Conservation (phyloP, 2,797 vertebrate species). For the Bovichtus variegatus region DNA sequence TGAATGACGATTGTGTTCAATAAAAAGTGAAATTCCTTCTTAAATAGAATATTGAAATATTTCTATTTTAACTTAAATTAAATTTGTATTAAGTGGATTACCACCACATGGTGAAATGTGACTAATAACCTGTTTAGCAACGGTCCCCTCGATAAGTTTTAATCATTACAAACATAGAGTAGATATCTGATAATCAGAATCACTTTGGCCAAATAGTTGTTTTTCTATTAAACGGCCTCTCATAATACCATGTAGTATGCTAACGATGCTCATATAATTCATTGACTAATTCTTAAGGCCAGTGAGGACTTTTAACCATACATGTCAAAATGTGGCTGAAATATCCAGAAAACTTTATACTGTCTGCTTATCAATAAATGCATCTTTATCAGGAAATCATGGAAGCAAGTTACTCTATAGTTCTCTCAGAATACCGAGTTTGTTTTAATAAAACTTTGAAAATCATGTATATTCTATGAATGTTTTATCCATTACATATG, state of each 20-base stretch:
- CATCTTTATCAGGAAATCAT: constrained; percentile 8
- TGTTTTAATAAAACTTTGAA: constrained; percentile 41
- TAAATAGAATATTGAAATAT: constrained; percentile 45
- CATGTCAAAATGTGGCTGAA: constrained; percentile 22
- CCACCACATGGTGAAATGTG: constrained; percentile 16
- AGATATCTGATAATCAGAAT: background rate
- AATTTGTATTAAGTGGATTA: constrained; percentile 25
- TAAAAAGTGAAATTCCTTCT: constrained; percentile 55
- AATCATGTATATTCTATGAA: constrained; percentile 46
- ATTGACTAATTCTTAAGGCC: constrained; percentile 9
- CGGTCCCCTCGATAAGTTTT: constrained; percentile 29
- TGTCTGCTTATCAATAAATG: background rate
- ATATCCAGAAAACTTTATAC: constrained; percentile 23
- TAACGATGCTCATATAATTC: constrained; percentile 12
- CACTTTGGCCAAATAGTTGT: background rate
- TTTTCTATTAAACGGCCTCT: constrained; percentile 18
- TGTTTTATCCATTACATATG: constrained; percentile 30
- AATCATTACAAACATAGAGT: constrained; percentile 33
- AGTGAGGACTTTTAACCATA: background rate
- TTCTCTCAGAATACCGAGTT: constrained; percentile 21
- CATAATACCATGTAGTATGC: background rate
- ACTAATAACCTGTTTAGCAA: constrained; percentile 18
- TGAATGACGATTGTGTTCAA: constrained; percentile 25
- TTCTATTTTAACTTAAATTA: constrained; percentile 17
- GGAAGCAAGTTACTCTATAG: constrained; percentile 24